Percentiles rank a stretch among this genome's conserved stretches.
Conservation (phyloP, 2,888 invertebrate species). For the Drosophila paramelanica region DNA sequence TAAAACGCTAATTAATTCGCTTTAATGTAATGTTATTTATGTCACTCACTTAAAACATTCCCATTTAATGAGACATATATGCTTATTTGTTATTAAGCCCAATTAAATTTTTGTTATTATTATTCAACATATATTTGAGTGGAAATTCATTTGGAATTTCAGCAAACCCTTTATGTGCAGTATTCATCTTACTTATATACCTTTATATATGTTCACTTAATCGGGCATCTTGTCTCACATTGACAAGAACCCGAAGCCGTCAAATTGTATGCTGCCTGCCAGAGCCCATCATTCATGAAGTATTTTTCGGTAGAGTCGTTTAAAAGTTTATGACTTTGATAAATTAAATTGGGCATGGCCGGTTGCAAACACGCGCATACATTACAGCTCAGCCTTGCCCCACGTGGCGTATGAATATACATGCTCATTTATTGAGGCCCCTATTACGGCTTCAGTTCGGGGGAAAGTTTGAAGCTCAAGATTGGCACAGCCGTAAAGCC, state of each 20-base stretch:
- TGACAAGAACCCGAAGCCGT: conserved; percentile 25
- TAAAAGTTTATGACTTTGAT: conserved; percentile 79
- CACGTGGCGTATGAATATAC: conserved; percentile 15
- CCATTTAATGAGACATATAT: too few relatives aligned
- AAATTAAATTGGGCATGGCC: conserved; percentile 74
- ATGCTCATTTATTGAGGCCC: conserved; percentile 5
- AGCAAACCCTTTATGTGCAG: neutral
- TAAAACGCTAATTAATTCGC: too few relatives aligned
- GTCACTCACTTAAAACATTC: too few relatives aligned
- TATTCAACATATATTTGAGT: neutral
- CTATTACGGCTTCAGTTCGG: conserved; percentile 7
- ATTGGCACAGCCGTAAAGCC: conserved; percentile 37
- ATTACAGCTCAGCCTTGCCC: neutral
- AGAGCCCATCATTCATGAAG: conserved; percentile 54
- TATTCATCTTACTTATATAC: neutral
- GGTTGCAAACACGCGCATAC: conserved; percentile 15
- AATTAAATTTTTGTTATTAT: neutral
- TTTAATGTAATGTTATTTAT: too few relatives aligned
- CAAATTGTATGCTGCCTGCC: conserved; percentile 11
- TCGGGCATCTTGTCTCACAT: conserved; percentile 13
- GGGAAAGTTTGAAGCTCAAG: conserved; percentile 51
- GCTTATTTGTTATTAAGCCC: too few relatives aligned
- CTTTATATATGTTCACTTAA: neutral
- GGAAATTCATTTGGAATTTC: neutral
- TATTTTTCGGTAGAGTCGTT: conserved; percentile 58